Conservation (phyloP, 2,888 invertebrate species). For the Halocaridina rubra region DNA sequence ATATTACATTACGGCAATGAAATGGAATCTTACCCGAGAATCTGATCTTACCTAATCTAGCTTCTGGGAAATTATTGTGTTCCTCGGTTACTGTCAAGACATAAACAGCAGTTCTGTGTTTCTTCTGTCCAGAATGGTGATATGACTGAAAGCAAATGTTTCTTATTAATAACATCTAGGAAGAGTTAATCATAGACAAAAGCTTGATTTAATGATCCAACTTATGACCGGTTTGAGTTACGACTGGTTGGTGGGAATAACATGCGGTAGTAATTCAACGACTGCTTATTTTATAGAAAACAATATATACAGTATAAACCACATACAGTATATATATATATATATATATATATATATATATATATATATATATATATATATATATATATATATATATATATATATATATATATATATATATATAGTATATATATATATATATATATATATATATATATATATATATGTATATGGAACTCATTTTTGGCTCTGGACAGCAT, state of each 20-base stretch:
- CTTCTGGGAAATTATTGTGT: constrained; percentile 93
- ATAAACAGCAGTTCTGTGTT: constrained; percentile 93
- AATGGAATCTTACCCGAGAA: no score
- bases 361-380: not conserved
- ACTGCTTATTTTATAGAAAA: no score
- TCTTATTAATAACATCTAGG: no score
- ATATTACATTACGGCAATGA: no score
- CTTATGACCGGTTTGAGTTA: no score
- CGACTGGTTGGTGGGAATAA: no score
- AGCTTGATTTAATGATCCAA: no score
- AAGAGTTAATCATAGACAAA: no score
- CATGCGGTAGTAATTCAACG: no score
- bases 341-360: not conserved
- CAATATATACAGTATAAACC: no score
- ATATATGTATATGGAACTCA: no score
- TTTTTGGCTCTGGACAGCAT: no score
- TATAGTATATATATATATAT: constrained; percentile 12
- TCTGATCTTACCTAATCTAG: constrained; percentile 47
- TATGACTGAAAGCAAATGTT: constrained; percentile 15
- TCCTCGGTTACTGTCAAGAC: constrained; percentile 93
- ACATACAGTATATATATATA: not conserved
- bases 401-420: not conserved
- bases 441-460: not conserved
- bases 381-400: constrained; percentile 7
- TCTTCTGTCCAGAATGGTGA: constrained; percentile 72